phyloP scores from a whole-genome alignment of 2,797 vertebrate species.

The Morelia viridis region DNA sequence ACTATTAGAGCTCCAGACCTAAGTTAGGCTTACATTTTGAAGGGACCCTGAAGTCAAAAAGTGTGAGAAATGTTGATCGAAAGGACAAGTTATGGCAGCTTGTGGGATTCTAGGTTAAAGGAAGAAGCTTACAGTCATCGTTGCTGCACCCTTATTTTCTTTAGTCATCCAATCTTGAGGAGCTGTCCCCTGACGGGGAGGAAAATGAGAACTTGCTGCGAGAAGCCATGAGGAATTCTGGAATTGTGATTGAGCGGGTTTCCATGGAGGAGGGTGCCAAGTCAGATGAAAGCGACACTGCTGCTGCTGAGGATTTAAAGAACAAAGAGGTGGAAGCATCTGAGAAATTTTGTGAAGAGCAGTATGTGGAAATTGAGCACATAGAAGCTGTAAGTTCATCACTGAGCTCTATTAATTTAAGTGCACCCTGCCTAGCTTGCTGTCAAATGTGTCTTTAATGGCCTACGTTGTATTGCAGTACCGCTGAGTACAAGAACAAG shows the following conservation, averaged over 20 bases:
- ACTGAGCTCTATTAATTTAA: not conserved
- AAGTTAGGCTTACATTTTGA: too few species aligned
- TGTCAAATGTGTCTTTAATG: not conserved
- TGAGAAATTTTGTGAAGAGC: slow-evolving; percentile 56
- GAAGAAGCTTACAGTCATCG: not conserved
- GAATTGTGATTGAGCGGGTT: slow-evolving; percentile 83
- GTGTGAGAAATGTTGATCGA: not conserved
- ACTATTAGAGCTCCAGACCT: not conserved
- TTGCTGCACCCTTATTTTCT: not conserved
- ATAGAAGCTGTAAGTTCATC: slow-evolving; percentile 66
- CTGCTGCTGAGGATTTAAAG: slow-evolving; percentile 70
- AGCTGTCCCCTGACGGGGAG: slow-evolving; percentile 66
- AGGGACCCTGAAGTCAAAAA: too few species aligned
- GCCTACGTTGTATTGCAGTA: not conserved
- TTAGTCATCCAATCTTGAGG: slow-evolving; percentile 49
- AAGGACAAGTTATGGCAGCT: too few species aligned
- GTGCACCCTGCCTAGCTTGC: not conserved
- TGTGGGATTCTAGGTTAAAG: not conserved
- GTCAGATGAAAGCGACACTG: slow-evolving; percentile 15
- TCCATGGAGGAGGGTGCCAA: slow-evolving; percentile 66
- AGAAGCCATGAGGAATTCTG: slow-evolving; percentile 94
- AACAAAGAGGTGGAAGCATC: slow-evolving; percentile 61
- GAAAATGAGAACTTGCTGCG: slow-evolving; percentile 88
- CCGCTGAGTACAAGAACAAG: not conserved
- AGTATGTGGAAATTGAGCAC: slow-evolving; percentile 62